Evolutionary conservation across 2,113 vertebrate species (phyloP).

Genomic region (Chloebia gouldiae): DNA sequence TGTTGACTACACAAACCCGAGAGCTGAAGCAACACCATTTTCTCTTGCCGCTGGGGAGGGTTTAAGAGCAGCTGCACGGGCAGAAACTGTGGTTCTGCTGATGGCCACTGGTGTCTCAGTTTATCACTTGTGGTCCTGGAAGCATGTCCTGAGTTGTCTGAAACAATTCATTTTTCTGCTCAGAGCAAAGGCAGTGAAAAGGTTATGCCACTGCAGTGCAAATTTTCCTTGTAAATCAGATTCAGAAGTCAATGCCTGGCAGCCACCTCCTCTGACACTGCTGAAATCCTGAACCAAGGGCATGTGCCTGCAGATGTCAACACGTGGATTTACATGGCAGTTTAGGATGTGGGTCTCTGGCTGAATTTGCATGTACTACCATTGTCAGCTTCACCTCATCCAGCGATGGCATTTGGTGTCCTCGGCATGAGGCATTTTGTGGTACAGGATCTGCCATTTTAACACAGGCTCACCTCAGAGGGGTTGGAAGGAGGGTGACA

Average conservation of each 20-base stretch:
- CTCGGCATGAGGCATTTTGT: neutral
- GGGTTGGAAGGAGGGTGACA: neutral
- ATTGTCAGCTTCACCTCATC: neutral
- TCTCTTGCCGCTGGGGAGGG: neutral
- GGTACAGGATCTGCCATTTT: neutral
- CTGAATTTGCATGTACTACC: neutral
- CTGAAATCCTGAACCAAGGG: neutral
- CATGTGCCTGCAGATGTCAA: neutral
- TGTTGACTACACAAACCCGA: neutral
- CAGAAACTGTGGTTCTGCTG: neutral
- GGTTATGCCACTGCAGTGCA: neutral
- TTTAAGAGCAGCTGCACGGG: neutral
- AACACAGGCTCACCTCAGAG: neutral
- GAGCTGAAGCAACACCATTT: neutral
- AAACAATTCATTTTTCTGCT: slow-evolving; percentile 24
- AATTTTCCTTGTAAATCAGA: slow-evolving; percentile 43
- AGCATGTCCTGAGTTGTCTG: slow-evolving; percentile 9
- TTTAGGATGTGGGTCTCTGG: neutral
- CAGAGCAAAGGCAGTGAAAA: slow-evolving; percentile 27
- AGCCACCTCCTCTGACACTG: neutral
- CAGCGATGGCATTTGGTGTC: neutral
- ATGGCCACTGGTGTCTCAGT: neutral
- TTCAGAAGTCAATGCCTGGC: neutral
- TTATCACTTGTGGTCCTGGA: slow-evolving; percentile 2
- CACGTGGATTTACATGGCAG: slow-evolving; percentile 7